Percentiles rank a stretch among this genome's conserved stretches.
Evolutionary conservation across 2,888 invertebrate species (phyloP).

Genomic region (Agrochola macilenta): DNA sequence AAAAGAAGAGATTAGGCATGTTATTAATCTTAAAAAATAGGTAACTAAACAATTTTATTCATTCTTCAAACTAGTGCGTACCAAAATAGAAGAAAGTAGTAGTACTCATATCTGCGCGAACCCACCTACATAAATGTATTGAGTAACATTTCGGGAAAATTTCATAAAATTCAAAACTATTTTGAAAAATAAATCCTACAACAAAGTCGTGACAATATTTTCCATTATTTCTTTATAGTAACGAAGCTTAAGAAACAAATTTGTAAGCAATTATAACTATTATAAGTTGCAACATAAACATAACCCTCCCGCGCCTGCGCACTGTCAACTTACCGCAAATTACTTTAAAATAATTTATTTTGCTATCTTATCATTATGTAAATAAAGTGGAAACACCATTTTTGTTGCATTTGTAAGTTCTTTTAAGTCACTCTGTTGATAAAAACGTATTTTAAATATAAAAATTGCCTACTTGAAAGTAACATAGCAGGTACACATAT

Average conservation of each 20-base stretch:
- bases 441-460: background rate
- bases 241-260: constrained; percentile 37
- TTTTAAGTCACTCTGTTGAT: background rate
- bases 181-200: background rate
- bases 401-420: background rate
- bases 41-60: background rate
- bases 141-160: background rate
- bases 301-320: constrained; percentile 22
- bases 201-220: constrained; percentile 24
- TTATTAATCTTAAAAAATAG: background rate
- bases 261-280: constrained; percentile 56
- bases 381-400: constrained; percentile 22
- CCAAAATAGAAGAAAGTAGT: background rate
- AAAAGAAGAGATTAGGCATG: background rate
- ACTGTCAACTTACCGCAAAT: constrained; percentile 62
- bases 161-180: background rate
- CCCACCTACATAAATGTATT: background rate
- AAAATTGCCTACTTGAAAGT: no score
- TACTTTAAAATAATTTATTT: constrained; percentile 61
- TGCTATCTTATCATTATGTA: constrained; percentile 44
- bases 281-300: constrained; percentile 58
- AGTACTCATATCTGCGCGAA: background rate
- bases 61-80: background rate
- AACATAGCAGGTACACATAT: no score
- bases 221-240: constrained; percentile 6